Evolutionary conservation across 2,113 vertebrate species (phyloP).

Genomic region (Scolopax mira): DNA sequence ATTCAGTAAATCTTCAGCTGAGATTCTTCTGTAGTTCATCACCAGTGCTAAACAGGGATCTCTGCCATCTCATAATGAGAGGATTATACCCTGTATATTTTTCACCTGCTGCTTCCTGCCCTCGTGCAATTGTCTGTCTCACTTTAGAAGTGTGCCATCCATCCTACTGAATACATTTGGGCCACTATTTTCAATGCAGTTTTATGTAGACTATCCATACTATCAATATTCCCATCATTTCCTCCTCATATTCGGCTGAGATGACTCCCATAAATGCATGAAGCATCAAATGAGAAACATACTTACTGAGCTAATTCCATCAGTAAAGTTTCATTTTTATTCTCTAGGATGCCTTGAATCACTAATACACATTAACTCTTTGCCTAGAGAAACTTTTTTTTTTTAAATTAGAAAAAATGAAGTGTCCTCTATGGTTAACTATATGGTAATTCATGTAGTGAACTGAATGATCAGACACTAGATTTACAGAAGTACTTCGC

Average conservation of each 20-base stretch:
- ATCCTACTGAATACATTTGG: background rate
- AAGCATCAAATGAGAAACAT: background rate
- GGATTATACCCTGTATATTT: background rate
- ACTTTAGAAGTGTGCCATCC: background rate
- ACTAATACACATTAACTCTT: background rate
- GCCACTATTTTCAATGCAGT: background rate
- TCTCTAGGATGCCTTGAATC: background rate
- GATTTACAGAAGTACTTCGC: background rate
- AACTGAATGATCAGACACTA: background rate
- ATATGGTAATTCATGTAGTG: background rate
- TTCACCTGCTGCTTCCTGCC: background rate
- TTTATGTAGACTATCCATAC: background rate
- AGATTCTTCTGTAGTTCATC: background rate
- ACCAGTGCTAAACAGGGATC: background rate
- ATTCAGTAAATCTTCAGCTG: background rate
- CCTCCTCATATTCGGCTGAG: background rate
- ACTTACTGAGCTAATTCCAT: background rate
- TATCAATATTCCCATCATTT: background rate
- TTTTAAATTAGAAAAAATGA: background rate
- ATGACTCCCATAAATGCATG: background rate
- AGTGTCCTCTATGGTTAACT: background rate
- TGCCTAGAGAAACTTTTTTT: background rate
- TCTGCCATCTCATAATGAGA: background rate
- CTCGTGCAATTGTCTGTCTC: slow-evolving; percentile 3
- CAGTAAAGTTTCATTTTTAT: background rate